Conservation (phyloP, 1,140 invertebrate species). For the Pantala flavescens region DNA sequence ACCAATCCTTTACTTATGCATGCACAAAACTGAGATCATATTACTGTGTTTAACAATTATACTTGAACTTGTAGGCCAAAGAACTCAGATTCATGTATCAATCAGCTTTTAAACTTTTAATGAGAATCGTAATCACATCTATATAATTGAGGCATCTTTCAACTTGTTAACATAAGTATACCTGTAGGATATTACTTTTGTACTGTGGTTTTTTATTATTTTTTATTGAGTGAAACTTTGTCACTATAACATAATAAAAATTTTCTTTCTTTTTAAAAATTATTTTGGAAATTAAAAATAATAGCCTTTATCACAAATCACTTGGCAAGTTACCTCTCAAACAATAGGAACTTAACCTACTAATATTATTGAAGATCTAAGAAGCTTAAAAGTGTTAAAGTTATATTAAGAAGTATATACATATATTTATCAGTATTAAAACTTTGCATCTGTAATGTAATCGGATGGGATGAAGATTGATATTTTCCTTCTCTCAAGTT, state of each 20-base stretch:
- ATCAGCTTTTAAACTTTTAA: conserved; percentile 1
- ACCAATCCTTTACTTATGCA: neutral
- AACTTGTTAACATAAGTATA: neutral
- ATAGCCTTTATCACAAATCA: neutral
- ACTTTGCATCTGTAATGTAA: too few relatives aligned
- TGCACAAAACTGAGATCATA: neutral
- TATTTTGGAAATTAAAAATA: neutral
- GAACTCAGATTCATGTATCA: conserved; percentile 9
- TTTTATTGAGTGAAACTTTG: conserved; percentile 5
- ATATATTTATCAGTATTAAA: too few relatives aligned
- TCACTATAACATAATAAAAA: conserved; percentile 7
- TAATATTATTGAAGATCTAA: too few relatives aligned
- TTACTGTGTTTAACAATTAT: neutral
- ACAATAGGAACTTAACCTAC: too few relatives aligned
- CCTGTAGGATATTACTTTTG: conserved; percentile 3
- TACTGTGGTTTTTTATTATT: conserved; percentile 10
- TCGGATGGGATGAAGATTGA: too few relatives aligned
- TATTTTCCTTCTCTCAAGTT: too few relatives aligned
- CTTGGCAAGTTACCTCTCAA: too few relatives aligned
- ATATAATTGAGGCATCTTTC: neutral
- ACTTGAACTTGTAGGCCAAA: neutral
- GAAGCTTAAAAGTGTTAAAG: too few relatives aligned
- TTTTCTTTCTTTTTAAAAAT: neutral
- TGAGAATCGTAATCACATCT: neutral
- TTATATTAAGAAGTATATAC: too few relatives aligned